Evolutionary conservation across 2,797 vertebrate species (phyloP), one percentile per base, ranked within the genome.

Genomic region (Apogon hyalosoma): DNA sequence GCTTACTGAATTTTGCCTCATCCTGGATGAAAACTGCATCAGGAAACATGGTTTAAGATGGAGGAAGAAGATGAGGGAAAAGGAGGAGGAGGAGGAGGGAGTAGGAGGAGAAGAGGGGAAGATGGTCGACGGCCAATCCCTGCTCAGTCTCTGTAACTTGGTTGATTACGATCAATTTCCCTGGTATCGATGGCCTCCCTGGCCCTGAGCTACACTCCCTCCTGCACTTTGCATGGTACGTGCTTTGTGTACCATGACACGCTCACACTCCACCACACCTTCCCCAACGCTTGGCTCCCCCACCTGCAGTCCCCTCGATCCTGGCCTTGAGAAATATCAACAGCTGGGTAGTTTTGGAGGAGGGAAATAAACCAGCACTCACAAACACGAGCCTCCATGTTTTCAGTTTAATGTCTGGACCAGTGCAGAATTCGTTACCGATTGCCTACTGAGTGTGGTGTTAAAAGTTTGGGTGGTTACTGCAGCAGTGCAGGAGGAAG

Each of bases 151-250:
- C 92, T 91, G 93, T 92, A 93, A 93, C 93, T 91, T 92, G 92
- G 89, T 90, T 94, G 93, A 94, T 94, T 94, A 93, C 93, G 90
- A 94, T 94, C 93, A 94, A 94, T 94, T 94, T 94, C 92, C 92
- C 87, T 83, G 86, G 80, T 94, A 94, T 94, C 87, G 93, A 94
- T 92, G 90, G 91, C 90, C 90, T 90, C 90, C 83, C 88, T 86
- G 91, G 91, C 93, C 92, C 93, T 91, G 90, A 94, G 93, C 92
- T 90, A 90, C 90, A 79, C 87, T 91, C 91, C 85, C 92, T 85
- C 83, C 89, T 91, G 89, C 92, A 87, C 88, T 94, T 92, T 92
- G 92, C 92, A 91, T 90, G 93, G 83, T 92, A 92, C 91, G 91
- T 94, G 93, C 93, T 93, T 92, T 93, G 93, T 93, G 90, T 93